A percentile compares a stretch with the other conserved stretches of the same genome.
Evolutionary conservation across 1,140 invertebrate genomes (phyloP).

Genomic region (Drosophila obscura): DNA sequence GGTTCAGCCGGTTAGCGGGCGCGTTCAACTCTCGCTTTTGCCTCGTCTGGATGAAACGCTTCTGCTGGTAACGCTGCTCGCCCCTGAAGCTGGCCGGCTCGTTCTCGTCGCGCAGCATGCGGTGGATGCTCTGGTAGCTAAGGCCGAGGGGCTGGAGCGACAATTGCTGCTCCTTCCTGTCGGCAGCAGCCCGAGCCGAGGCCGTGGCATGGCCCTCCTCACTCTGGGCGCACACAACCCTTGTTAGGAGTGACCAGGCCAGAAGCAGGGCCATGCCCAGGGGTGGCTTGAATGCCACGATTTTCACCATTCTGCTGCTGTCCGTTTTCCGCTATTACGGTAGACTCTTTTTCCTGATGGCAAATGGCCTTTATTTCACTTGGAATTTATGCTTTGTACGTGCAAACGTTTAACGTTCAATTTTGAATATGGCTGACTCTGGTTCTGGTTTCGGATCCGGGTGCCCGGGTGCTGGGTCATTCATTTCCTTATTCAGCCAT

Average conservation of each 20-base stretch:
- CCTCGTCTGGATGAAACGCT: conserved; percentile 32
- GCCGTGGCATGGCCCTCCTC: conserved; percentile 13
- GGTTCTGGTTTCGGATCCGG: too few species aligned
- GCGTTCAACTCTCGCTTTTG: conserved; percentile 49
- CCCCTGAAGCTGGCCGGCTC: conserved; percentile 60
- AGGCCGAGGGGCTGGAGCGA: conserved; percentile 49
- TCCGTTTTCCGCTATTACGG: conserved; percentile 12
- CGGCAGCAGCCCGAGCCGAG: conserved; percentile 38
- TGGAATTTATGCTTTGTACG: conserved; percentile 77
- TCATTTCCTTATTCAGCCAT: conserved; percentile 64
- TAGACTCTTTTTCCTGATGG: conserved; percentile 3
- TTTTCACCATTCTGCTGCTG: conserved; percentile 49
- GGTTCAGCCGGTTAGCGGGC: conserved; percentile 39
- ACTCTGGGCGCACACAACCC: conserved; percentile 12
- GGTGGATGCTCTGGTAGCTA: conserved; percentile 68
- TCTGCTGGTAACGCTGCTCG: conserved; percentile 71
- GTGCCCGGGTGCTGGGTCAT: conserved; percentile 55
- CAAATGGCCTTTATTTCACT: conserved; percentile 67
- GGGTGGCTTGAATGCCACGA: conserved; percentile 23
- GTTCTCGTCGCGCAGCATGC: conserved; percentile 75
- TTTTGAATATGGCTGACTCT: conserved; percentile 65
- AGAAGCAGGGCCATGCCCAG: conserved; percentile 43
- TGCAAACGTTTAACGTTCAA: conserved; percentile 73
- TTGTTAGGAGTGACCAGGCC: conserved; percentile 30
- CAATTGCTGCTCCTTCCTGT: conserved; percentile 42